Conservation (phyloP, 2,888 invertebrate species). For the Crioceris asparagi region DNA sequence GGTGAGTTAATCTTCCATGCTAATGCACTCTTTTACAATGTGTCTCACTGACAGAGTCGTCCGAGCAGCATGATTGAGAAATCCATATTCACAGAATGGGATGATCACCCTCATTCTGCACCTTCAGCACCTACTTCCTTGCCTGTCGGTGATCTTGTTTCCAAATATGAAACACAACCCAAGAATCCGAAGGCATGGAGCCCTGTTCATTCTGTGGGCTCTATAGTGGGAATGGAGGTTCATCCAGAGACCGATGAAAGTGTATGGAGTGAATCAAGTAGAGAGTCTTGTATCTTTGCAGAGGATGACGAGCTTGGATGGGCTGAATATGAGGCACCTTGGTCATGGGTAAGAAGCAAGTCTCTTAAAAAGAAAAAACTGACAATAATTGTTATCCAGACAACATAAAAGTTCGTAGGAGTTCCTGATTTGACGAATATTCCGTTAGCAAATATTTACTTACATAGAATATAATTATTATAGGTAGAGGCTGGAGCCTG, state of each 20-base stretch:
- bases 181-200: conserved; percentile 79
- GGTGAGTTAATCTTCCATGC: conserved; percentile 29
- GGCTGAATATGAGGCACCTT: conserved; percentile 71
- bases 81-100: conserved; percentile 51
- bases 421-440: too few relatives aligned
- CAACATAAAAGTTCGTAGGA: too few relatives aligned
- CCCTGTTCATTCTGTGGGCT: conserved; percentile 78
- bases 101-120: conserved; percentile 63
- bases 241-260: conserved; percentile 76
- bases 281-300: conserved; percentile 67
- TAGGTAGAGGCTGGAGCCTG: conserved; percentile 53
- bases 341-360: conserved; percentile 51
- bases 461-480: conserved; percentile 2
- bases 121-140: conserved; percentile 57
- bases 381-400: too few relatives aligned
- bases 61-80: conserved; percentile 46
- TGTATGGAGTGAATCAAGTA: conserved; percentile 58
- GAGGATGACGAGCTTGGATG: conserved; percentile 71
- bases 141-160: conserved; percentile 45
- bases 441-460: too few relatives aligned
- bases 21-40: too few relatives aligned
- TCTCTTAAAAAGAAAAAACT: not conserved
- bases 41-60: conserved; percentile 30
- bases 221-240: conserved; percentile 74
- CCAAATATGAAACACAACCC: conserved; percentile 60